Evolutionary conservation across 1,140 invertebrate species (phyloP), one percentile per base, ranked within the genome.

Genomic region (Neuroterus valhalla): DNA sequence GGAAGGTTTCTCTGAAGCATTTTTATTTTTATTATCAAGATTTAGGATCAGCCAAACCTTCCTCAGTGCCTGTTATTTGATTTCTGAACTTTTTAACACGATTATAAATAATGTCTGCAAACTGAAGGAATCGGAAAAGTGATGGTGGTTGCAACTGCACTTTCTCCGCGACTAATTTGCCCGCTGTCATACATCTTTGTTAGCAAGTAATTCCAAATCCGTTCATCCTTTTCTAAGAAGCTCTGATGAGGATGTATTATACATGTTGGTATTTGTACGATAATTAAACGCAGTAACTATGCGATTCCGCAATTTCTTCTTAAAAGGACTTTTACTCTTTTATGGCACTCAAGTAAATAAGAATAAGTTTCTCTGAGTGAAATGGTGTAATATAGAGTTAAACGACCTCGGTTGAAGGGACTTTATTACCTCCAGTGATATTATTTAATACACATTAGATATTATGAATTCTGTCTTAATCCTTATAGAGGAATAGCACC

Each of bases 311-410:
- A 31, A 38, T 62, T 62, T 23, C 52, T 31, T 23, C 12, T 31
- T 62, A 62, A 62, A 62, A 31, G 52, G 12, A 38, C 23, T 62
- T 26, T 31, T 62, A 62, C n/a, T 62, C 23, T 62, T 62, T n/a
- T 38, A 38, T 62, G 26, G 52, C 52, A 23, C 6, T 15, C 52
- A n/a, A 12, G 4, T 10, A 31, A 62, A 62, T 62, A 15, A 62
- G 52, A 62, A 62, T 31, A 31, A 62, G 52, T 62, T 62, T 62
- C 52, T 62, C 52, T 31, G 14, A 62, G 52, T 62, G 52, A 62
- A 62, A 62, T 62, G 52, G 23, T 62, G 23, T 62, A 31, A 12
- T 15, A 15, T 62, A 12, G 15, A 31, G 23, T 62, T 62, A 38
- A 62, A 62, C 23, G 52, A 62, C 52, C 52, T 62, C 12, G 23